Conservation (phyloP, 2,113 vertebrate genomes). For the Sander lucioperca region DNA sequence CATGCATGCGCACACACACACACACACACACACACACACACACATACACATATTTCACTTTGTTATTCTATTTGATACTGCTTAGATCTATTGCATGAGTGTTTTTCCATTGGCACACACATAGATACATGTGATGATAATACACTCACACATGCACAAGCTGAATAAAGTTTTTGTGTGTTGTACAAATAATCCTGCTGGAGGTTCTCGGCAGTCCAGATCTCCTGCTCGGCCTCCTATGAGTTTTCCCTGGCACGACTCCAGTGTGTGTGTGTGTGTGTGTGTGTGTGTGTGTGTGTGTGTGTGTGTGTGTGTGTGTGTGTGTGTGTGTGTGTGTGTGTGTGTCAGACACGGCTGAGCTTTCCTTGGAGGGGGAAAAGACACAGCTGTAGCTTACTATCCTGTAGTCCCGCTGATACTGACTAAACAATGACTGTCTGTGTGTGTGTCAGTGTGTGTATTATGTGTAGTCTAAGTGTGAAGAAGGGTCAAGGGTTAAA, state of each 20-base stretch:
- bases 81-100: not conserved
- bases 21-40: not conserved
- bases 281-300: constrained; percentile 15
- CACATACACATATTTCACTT: constrained; percentile 9
- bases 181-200: constrained; percentile 61
- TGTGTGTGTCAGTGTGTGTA: constrained; percentile 33
- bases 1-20: no score
- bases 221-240: constrained; percentile 51
- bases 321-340: constrained; percentile 1
- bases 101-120: not conserved
- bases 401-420: constrained; percentile 31
- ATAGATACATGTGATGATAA: constrained; percentile 2
- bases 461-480: constrained; percentile 18
- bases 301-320: constrained; percentile 1
- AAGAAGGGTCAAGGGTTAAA: constrained; percentile 44
- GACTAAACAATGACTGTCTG: constrained; percentile 43
- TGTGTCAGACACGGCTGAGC: constrained; percentile 27
- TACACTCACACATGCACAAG: not conserved
- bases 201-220: constrained; percentile 59
- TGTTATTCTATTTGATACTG: constrained; percentile 7
- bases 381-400: constrained; percentile 50
- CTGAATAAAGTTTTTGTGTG: constrained; percentile 51
- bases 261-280: constrained; percentile 12
- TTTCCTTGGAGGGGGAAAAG: constrained; percentile 9
- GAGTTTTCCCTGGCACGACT: constrained; percentile 60